These are phyloP conservation scores for Orchesella cincta DNA, from an alignment of 1,140 invertebrate species.

Conservation along the genomic window DNA sequence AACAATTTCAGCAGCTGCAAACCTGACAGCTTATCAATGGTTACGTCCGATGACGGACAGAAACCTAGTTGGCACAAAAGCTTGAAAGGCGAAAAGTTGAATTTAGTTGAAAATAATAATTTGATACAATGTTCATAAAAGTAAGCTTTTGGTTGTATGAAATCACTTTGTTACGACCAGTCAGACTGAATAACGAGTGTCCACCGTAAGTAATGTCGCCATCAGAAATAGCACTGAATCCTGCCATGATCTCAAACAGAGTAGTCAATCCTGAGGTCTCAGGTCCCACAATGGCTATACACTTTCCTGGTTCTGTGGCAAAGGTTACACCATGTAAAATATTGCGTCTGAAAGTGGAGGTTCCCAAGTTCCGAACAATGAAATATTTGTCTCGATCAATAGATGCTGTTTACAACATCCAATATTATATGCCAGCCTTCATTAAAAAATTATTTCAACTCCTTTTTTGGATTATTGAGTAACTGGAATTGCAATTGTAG, in stretches of 20 bases:
- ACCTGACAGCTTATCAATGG: not conserved
- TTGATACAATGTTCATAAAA: not conserved
- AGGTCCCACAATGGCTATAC: slow-evolving; percentile 25
- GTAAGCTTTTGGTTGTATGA: no score
- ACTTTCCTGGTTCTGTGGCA: slow-evolving; percentile 20
- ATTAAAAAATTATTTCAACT: no score
- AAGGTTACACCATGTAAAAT: not conserved
- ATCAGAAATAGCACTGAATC: not conserved
- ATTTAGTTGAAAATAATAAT: not conserved
- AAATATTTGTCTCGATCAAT: not conserved
- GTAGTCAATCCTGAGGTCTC: slow-evolving; percentile 17
- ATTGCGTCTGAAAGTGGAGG: not conserved
- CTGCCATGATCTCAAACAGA: slow-evolving; percentile 33
- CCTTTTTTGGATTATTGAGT: no score
- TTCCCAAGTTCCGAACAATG: not conserved
- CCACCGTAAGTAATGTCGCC: slow-evolving; percentile 12
- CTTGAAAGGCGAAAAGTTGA: not conserved
- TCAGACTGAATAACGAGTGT: not conserved
- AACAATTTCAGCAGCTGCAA: slow-evolving; percentile 33
- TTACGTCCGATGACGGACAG: not conserved
- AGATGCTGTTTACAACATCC: no score
- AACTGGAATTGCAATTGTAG: no score
- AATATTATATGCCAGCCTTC: no score
- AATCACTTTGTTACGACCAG: not conserved
- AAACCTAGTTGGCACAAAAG: slow-evolving; percentile 6